These are phyloP conservation scores for Castor canadensis DNA, from an alignment of 2,113 vertebrate genomes.

Conservation along the genomic window DNA sequence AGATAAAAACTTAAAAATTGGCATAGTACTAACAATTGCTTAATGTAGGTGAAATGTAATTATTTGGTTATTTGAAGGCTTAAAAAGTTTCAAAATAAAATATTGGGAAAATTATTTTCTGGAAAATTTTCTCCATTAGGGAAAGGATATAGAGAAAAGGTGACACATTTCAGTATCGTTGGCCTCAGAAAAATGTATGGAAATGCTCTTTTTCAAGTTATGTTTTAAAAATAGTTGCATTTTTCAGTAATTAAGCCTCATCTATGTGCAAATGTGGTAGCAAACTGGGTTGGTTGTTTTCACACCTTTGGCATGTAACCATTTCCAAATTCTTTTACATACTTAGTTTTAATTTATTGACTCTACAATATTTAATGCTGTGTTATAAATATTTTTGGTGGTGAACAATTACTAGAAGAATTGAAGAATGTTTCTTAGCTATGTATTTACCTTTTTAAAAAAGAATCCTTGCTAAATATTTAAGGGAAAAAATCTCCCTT, in stretches of 20 bases:
- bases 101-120: neutral
- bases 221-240: neutral
- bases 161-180: neutral
- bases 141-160: neutral
- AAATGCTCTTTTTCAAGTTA: neutral
- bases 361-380: neutral
- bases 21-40: neutral
- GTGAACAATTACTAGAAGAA: neutral
- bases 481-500: neutral
- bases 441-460: neutral
- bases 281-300: neutral
- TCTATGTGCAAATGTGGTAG: neutral
- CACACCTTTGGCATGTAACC: neutral
- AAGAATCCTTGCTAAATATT: neutral
- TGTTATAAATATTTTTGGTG: neutral
- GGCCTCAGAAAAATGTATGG: neutral
- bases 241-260: neutral
- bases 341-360: neutral
- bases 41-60: neutral
- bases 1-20: neutral
- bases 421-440: neutral
- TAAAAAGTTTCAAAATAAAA: neutral
- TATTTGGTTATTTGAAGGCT: neutral
- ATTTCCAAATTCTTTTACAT: neutral
- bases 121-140: neutral